Percentiles rank a stretch among this genome's conserved stretches.
Evolutionary conservation across 2,888 invertebrate genomes (phyloP).

Genomic region (Hypolimnas misippus): DNA sequence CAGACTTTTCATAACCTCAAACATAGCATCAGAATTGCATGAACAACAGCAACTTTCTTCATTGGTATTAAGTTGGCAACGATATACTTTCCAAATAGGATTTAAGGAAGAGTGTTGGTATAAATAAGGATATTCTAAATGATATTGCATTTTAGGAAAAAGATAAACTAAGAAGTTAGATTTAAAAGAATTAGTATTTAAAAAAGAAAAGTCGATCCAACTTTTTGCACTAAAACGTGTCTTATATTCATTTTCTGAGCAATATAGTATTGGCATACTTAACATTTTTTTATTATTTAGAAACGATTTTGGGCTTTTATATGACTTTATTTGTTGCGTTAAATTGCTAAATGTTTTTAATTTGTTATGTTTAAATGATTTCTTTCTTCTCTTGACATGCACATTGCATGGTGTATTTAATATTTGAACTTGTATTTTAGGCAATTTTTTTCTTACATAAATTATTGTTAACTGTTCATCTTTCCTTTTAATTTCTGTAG

Average conservation of each 20-base stretch:
- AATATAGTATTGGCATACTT: conserved; percentile 12
- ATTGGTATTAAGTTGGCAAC: conserved; percentile 55
- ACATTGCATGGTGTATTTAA: neutral
- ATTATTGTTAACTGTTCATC: neutral
- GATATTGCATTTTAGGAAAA: conserved; percentile 3
- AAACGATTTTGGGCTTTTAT: conserved; percentile 1
- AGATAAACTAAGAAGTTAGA: conserved; percentile 12
- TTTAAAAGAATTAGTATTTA: conserved; percentile 3
- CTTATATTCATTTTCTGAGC: neutral
- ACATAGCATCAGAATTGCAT: conserved; percentile 73
- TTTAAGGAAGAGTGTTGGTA: conserved; percentile 11
- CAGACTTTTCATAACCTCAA: conserved; percentile 73
- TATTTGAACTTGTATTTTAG: neutral
- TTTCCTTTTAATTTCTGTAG: neutral
- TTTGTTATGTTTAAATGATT: conserved; percentile 4
- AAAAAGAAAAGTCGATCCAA: neutral
- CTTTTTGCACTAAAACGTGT: conserved; percentile 13
- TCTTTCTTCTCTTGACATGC: neutral
- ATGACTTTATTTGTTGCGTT: neutral
- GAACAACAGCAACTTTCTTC: conserved; percentile 64
- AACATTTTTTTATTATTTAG: neutral
- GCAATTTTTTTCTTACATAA: conserved; percentile 7
- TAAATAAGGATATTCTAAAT: neutral
- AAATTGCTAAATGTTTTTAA: conserved; percentile 16
- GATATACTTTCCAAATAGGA: conserved; percentile 47